These are phyloP conservation scores for Cheilosia vulpina DNA, from an alignment of 2,888 invertebrate genomes.

Conservation along the genomic window DNA sequence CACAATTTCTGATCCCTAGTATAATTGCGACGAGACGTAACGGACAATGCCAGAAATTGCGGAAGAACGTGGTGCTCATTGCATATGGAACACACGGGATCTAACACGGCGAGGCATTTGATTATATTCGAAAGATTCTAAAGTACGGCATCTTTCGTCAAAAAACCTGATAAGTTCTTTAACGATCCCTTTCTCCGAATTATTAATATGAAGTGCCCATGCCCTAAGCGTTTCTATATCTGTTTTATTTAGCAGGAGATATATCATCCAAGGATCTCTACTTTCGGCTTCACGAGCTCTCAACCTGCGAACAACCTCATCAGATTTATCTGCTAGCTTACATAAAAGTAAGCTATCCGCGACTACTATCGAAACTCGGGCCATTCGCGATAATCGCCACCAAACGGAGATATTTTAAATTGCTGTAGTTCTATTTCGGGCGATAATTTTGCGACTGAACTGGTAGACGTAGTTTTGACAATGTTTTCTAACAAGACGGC, in stretches of 20 bases:
- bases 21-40: slow-evolving; percentile 19
- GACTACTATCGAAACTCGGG: slow-evolving; percentile 1
- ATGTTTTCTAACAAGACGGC: slow-evolving; percentile 4
- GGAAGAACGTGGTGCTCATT: slow-evolving; percentile 5
- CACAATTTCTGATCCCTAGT: slow-evolving; percentile 28
- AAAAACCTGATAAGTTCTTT: slow-evolving; percentile 10
- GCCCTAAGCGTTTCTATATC: slow-evolving; percentile 19
- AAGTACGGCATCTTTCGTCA: slow-evolving; percentile 13
- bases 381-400: slow-evolving; percentile 10
- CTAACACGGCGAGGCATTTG: neutral
- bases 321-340: slow-evolving; percentile 3
- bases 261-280: slow-evolving; percentile 6
- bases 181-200: slow-evolving; percentile 5
- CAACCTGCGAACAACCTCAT: slow-evolving; percentile 18
- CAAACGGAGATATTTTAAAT: slow-evolving; percentile 17
- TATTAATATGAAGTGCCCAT: slow-evolving; percentile 13
- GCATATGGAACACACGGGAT: neutral
- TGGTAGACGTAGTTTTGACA: neutral
- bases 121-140: neutral
- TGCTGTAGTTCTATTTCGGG: neutral
- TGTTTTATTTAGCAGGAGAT: neutral
- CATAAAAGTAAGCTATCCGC: slow-evolving; percentile 23
- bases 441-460: neutral
- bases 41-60: slow-evolving; percentile 12
- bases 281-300: slow-evolving; percentile 10